phyloP scores from a whole-genome alignment of 2,797 vertebrate species.

The Silurus aristotelis region DNA sequence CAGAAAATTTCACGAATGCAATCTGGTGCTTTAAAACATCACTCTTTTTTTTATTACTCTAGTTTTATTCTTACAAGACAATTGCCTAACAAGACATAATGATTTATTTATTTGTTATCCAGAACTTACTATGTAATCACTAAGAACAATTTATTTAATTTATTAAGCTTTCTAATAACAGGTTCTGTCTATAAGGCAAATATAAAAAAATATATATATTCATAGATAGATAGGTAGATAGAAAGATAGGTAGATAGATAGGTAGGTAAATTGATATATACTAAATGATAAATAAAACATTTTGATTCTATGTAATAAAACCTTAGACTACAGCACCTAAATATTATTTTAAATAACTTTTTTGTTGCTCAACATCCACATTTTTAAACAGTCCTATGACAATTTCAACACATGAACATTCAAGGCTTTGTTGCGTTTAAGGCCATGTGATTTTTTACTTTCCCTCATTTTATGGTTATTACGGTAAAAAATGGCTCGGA shows the following conservation, averaged over 20 bases:
- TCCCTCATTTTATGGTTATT: constrained; percentile 64
- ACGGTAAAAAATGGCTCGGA: constrained; percentile 66
- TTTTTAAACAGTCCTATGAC: not conserved
- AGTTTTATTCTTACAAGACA: not conserved
- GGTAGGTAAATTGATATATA: not conserved
- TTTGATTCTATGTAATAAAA: not conserved
- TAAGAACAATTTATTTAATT: not conserved
- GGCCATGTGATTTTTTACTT: constrained; percentile 79
- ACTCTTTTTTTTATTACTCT: not conserved
- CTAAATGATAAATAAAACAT: not conserved
- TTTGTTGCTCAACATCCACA: not conserved
- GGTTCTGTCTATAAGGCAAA: not conserved
- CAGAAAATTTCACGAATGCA: not conserved
- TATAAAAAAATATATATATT: not conserved
- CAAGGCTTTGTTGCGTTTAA: constrained; percentile 43
- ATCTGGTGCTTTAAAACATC: not conserved
- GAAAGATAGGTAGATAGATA: not conserved
- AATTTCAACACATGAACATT: not conserved
- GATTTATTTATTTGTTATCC: not conserved
- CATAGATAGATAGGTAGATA: not conserved
- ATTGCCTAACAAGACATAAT: not conserved
- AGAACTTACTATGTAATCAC: not conserved
- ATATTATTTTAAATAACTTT: not conserved
- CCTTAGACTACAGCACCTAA: not conserved
- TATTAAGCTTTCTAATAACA: not conserved